Conservation (phyloP, 2,888 invertebrate species). For the Diachrysia chrysitis region DNA sequence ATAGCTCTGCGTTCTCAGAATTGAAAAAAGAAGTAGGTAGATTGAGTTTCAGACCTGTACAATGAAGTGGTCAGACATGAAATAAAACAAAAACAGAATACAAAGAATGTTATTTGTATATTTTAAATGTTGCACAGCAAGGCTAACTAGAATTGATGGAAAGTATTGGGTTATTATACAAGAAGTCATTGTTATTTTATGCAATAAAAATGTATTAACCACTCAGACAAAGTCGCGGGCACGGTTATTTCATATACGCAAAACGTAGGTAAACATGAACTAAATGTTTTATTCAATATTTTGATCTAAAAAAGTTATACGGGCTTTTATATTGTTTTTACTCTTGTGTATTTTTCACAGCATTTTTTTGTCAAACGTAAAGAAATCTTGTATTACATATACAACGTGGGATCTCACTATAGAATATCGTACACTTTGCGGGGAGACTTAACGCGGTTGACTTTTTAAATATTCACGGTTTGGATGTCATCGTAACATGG, state of each 20-base stretch:
- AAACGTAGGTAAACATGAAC: neutral
- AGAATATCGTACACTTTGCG: neutral
- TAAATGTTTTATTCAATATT: conserved; percentile 9
- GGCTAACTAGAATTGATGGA: too few species aligned
- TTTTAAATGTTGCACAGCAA: too few species aligned
- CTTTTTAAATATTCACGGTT: neutral
- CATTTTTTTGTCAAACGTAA: neutral
- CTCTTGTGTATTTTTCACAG: neutral
- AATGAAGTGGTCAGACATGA: too few species aligned
- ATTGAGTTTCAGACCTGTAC: too few species aligned
- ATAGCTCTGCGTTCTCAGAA: too few species aligned
- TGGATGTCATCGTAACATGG: neutral
- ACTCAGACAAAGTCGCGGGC: neutral
- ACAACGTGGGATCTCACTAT: neutral
- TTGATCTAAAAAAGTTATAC: neutral
- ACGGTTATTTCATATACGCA: neutral
- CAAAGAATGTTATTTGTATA: too few species aligned
- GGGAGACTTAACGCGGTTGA: neutral
- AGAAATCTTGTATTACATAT: neutral
- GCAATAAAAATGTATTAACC: neutral
- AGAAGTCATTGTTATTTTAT: neutral
- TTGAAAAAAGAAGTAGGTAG: too few species aligned
- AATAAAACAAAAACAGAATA: too few species aligned
- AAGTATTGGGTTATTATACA: neutral
- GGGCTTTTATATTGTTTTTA: conserved; percentile 8